These are phyloP conservation scores for Polyploca ridens DNA, from an alignment of 2,888 invertebrate species.

Conservation along the genomic window DNA sequence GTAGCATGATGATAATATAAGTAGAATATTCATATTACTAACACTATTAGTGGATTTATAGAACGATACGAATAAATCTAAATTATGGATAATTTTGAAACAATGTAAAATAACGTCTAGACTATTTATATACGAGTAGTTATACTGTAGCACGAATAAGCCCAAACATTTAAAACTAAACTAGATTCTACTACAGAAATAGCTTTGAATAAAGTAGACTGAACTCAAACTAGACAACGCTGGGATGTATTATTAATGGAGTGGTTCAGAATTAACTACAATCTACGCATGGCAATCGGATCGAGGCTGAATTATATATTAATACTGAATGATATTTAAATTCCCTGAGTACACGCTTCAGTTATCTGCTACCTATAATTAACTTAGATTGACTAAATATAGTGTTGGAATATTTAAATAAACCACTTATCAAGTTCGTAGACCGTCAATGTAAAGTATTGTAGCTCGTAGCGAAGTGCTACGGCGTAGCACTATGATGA, in stretches of 20 bases:
- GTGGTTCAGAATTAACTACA: background rate
- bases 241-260: background rate
- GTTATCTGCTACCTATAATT: background rate
- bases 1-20: too few relatives aligned
- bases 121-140: background rate
- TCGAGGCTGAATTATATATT: background rate
- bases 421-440: background rate
- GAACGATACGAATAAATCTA: background rate
- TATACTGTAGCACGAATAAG: background rate
- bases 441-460: background rate
- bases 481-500: background rate
- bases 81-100: background rate
- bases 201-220: background rate
- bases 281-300: background rate
- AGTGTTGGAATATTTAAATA: background rate
- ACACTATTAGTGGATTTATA: too few relatives aligned
- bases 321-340: background rate
- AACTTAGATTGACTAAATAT: background rate
- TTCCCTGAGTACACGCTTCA: background rate
- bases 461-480: background rate
- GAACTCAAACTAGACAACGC: constrained; percentile 1
- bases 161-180: background rate
- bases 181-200: background rate
- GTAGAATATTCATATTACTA: too few relatives aligned
- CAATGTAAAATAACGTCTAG: background rate